These are phyloP conservation scores for Callithrix jacchus DNA, from an alignment of 2,113 vertebrate species.

Conservation along the genomic window DNA sequence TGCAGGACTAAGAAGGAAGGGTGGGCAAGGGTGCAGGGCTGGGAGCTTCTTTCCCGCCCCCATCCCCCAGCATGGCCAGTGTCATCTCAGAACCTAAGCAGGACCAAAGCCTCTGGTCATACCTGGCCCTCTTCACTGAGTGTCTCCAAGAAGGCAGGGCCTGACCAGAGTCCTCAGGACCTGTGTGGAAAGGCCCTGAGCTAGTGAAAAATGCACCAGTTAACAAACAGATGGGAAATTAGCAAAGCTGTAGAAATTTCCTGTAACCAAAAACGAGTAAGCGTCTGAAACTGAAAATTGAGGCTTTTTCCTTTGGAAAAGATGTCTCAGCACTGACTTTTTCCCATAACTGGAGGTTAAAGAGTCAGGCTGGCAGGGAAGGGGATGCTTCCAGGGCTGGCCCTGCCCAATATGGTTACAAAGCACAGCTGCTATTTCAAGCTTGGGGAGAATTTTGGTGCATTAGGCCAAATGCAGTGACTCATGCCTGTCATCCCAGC, in stretches of 20 bases:
- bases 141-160: background rate
- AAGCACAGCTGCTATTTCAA: rapidly evolving
- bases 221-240: background rate
- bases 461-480: background rate
- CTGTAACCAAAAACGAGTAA: too few relatives aligned
- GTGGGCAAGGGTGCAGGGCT: rapidly evolving
- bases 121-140: background rate
- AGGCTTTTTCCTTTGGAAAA: background rate
- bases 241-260: background rate
- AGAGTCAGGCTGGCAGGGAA: too few relatives aligned
- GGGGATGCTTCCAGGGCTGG: background rate
- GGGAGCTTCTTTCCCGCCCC: background rate
- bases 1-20: rapidly evolving
- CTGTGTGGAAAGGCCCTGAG: background rate
- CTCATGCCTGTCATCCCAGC: too few relatives aligned
- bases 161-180: background rate
- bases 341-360: background rate
- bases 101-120: rapidly evolving
- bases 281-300: background rate
- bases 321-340: rapidly evolving
- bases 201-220: background rate
- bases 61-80: rapidly evolving
- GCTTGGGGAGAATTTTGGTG: background rate
- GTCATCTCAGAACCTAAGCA: background rate
- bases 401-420: rapidly evolving